These are phyloP conservation scores for Amia ocellicauda DNA, from an alignment of 2,113 vertebrate genomes.

Conservation along the genomic window DNA sequence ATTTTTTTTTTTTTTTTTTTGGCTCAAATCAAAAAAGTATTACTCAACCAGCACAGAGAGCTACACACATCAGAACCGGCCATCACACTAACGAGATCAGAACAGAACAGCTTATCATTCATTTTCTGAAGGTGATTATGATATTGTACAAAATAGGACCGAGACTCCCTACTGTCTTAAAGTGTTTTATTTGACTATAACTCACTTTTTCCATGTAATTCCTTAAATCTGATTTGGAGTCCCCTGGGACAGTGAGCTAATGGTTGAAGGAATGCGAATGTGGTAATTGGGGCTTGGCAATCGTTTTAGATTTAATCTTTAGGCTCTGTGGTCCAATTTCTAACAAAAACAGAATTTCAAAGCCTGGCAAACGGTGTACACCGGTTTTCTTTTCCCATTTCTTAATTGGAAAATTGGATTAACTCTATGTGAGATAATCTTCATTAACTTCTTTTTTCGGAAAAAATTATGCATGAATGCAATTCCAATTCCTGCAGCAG, in stretches of 20 bases:
- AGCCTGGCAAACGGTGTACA: constrained; percentile 32
- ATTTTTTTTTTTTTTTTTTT: too few species aligned
- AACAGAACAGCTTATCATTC: constrained; percentile 3
- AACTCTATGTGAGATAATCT: constrained; percentile 35
- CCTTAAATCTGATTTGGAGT: constrained; percentile 48
- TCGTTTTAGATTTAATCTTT: constrained; percentile 46
- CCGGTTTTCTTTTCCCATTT: constrained; percentile 31
- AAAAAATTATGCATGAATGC: constrained; percentile 43
- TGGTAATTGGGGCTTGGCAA: constrained; percentile 52
- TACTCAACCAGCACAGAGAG: constrained; percentile 3
- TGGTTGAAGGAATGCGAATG: constrained; percentile 57
- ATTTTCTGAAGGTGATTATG: constrained; percentile 30
- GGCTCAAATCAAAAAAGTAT: constrained; percentile 18
- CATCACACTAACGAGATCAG: constrained; percentile 7
- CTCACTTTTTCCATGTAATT: constrained; percentile 61
- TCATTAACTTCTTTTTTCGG: constrained; percentile 44
- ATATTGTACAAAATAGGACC: constrained; percentile 4
- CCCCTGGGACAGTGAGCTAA: constrained; percentile 69
- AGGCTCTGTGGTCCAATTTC: constrained; percentile 35
- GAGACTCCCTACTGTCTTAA: constrained; percentile 41
- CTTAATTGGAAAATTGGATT: constrained; percentile 40
- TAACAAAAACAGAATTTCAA: constrained; percentile 42
- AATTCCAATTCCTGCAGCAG: too few species aligned
- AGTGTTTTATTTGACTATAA: constrained; percentile 46
- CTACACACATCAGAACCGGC: constrained; percentile 31